Percentiles rank a stretch among this genome's conserved stretches.
Evolutionary conservation across 2,113 vertebrate species (phyloP).

Genomic region (Macaca mulatta): DNA sequence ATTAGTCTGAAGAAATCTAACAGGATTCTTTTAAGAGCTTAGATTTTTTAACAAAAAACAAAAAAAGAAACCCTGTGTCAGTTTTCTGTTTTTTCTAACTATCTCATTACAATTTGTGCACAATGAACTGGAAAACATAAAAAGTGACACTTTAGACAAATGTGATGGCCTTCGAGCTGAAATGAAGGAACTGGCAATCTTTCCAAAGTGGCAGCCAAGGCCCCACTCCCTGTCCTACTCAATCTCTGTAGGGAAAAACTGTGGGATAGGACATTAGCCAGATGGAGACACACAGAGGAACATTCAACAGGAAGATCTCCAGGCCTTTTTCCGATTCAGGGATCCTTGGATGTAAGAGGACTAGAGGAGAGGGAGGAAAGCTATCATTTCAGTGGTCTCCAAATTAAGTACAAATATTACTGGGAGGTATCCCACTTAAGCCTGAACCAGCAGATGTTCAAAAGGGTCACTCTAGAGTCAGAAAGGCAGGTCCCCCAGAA

Average conservation of each 20-base stretch:
- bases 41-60: background rate
- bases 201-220: background rate
- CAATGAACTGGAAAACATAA: background rate
- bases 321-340: background rate
- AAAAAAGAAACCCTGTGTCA: background rate
- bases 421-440: background rate
- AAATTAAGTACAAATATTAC: background rate
- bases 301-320: background rate
- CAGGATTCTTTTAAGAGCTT: slow-evolving; percentile 1
- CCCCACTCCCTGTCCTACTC: background rate
- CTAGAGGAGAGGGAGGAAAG: background rate
- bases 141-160: background rate
- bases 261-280: background rate
- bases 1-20: slow-evolving; percentile 38
- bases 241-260: background rate
- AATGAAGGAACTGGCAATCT: background rate
- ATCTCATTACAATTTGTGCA: background rate
- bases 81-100: background rate
- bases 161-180: background rate
- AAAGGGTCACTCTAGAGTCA: background rate
- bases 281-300: background rate
- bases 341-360: background rate
- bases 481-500: background rate
- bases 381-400: background rate
- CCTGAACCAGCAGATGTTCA: background rate